phyloP scores from a whole-genome alignment of 2,113 vertebrate species.

The Equus przewalskii region DNA sequence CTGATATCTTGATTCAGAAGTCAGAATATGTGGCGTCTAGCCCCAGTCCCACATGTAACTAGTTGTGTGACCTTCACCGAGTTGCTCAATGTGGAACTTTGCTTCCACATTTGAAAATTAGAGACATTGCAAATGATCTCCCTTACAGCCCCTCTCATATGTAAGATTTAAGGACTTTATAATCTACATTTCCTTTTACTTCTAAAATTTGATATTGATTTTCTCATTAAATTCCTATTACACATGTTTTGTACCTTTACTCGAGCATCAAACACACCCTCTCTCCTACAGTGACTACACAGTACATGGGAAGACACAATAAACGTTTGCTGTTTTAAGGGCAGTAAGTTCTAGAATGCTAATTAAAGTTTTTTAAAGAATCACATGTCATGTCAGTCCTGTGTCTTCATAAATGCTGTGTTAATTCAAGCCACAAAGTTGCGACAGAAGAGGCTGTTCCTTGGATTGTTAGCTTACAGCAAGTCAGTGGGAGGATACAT shows the following conservation, averaged over 20 bases:
- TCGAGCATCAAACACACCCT: not conserved
- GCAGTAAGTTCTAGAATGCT: not conserved
- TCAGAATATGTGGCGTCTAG: slow-evolving; percentile 2
- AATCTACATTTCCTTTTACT: slow-evolving; percentile 14
- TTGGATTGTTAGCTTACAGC: not conserved
- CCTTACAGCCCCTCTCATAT: not conserved
- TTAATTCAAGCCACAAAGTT: not conserved
- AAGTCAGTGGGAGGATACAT: not conserved
- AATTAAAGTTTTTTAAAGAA: slow-evolving; percentile 5
- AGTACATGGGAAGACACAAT: not conserved
- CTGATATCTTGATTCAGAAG: not conserved
- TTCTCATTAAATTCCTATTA: not conserved
- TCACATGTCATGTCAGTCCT: not conserved
- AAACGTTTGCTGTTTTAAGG: not conserved
- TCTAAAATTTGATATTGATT: slow-evolving; percentile 14
- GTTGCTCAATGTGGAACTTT: not conserved
- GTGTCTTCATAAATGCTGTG: not conserved
- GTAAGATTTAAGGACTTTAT: slow-evolving; percentile 4
- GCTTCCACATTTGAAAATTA: not conserved
- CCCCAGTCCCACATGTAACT: not conserved
- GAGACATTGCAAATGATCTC: not conserved
- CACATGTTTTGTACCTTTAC: not conserved
- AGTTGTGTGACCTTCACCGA: not conserved
- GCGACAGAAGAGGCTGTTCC: not conserved
- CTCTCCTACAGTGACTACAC: not conserved